Evolutionary conservation across 2,113 vertebrate genomes (phyloP), one percentile per base, ranked within the genome.

Genomic region (Empidonax alnorum): DNA sequence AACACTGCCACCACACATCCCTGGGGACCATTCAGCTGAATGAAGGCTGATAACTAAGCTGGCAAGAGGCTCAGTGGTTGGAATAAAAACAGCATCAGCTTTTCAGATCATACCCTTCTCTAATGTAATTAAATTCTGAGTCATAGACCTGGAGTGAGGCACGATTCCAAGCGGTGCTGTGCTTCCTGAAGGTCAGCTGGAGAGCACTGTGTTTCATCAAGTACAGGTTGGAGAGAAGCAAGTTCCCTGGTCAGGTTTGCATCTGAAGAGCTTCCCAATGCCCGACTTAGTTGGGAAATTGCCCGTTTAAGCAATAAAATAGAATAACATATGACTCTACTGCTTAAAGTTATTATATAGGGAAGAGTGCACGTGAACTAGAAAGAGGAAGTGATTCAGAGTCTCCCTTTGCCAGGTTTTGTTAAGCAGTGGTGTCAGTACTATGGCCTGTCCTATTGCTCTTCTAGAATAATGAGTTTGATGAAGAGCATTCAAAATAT

Each of bases 71-170:
- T 94, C 44, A 49, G 95, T 5, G 18, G 65, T 35, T 96, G 93
- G 79, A 94, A 93, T 75, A 81, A 81, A 93, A 94, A 49, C 93
- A 96, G 85, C 85, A 81, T 96, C 93, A 92, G 93, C 88, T 92
- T 90, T 93, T 93, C 52, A 84, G 44, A 84, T 90, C 85, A 27
- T 89, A 62, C 31, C 23, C 79, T 83, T 88, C 94, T 75, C 61
- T 96, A 96, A 95, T 95, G 85, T 90, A 87, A 97, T 96, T 94
- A 93, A 95, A 93, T 87, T 95, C 42, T 87, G 76, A 95, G 79
- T 90, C 94, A 77, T 19, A 94, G 95, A 49, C 79, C 86, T 78
- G 94, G 82, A 72, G 83, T n/a, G 84, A 78, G 88, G 94, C 92
- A 84, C 33, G 22, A 53, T 86, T 95, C 93, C 92, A 96, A 44